Evolutionary conservation across 2,797 vertebrate species (phyloP).

Genomic region (Anas georgica): DNA sequence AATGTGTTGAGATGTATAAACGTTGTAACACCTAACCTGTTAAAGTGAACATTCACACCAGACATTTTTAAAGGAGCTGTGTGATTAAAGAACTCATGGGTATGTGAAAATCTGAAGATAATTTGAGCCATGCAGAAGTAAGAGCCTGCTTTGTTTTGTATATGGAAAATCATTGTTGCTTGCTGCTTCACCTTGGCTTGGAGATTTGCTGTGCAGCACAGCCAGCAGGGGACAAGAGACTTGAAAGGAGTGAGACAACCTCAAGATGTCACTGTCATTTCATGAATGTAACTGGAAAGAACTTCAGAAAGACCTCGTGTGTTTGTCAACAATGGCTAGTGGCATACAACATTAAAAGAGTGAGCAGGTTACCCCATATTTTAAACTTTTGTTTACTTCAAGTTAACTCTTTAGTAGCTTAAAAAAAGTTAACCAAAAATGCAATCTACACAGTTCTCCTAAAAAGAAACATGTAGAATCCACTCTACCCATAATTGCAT

Average conservation of each 20-base stretch:
- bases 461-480: background rate
- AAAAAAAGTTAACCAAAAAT: background rate
- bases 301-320: background rate
- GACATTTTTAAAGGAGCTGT: background rate
- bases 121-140: background rate
- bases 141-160: background rate
- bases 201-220: background rate
- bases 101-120: background rate
- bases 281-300: background rate
- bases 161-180: background rate
- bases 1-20: background rate
- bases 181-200: background rate
- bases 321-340: rapidly evolving
- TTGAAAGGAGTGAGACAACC: background rate
- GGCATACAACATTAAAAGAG: background rate
- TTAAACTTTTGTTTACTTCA: background rate
- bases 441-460: background rate
- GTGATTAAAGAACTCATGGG: background rate
- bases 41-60: background rate
- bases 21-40: background rate
- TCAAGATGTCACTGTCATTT: conserved; percentile 9
- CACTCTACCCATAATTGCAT: background rate
- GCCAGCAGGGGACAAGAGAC: background rate
- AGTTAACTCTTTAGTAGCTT: background rate
- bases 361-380: background rate